These are phyloP conservation scores for Luperina testacea DNA, from an alignment of 2,888 invertebrate species.

Conservation along the genomic window DNA sequence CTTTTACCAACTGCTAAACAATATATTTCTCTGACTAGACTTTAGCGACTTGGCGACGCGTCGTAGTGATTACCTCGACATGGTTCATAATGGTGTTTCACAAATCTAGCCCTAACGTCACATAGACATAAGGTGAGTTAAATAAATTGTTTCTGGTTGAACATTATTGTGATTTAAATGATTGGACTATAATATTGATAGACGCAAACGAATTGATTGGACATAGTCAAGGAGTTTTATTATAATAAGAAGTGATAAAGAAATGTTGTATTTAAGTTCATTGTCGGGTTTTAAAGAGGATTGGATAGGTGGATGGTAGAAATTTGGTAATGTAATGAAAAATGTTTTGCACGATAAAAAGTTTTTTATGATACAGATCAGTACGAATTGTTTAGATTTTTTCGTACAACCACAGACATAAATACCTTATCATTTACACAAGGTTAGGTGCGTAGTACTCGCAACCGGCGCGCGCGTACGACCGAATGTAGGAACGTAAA, in stretches of 20 bases:
- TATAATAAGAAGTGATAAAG: constrained; percentile 46
- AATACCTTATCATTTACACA: neutral
- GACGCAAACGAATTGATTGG: constrained; percentile 4
- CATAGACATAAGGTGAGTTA: neutral
- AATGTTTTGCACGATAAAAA: neutral
- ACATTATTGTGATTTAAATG: neutral
- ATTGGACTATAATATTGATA: neutral
- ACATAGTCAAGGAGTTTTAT: constrained; percentile 16
- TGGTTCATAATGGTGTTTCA: neutral
- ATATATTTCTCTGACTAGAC: neutral
- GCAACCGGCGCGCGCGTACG: neutral
- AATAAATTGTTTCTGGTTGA: neutral
- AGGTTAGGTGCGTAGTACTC: too few relatives aligned
- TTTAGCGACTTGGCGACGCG: too few relatives aligned
- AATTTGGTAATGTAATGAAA: constrained; percentile 3
- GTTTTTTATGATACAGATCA: neutral
- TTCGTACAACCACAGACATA: neutral
- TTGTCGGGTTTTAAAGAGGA: neutral
- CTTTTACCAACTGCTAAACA: neutral
- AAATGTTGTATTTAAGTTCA: constrained; percentile 16
- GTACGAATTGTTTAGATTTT: neutral
- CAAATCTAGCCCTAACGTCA: neutral
- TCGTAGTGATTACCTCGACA: too few relatives aligned
- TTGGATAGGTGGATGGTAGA: neutral
- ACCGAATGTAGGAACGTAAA: too few relatives aligned